Conservation (phyloP, 2,888 invertebrate species). For the Eupithecia abbreviata region DNA sequence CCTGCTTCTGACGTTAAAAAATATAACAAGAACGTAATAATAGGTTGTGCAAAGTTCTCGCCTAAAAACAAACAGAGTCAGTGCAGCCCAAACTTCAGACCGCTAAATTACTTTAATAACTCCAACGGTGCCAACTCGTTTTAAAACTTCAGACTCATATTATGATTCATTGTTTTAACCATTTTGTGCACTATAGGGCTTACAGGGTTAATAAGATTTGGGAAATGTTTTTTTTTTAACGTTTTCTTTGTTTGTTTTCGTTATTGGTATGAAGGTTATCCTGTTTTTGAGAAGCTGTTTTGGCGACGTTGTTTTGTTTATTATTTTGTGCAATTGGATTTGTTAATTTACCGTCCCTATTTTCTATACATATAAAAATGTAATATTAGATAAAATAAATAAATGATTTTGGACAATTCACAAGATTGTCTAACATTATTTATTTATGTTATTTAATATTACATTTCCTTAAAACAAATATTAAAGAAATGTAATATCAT, state of each 20-base stretch:
- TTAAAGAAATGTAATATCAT: too few relatives aligned
- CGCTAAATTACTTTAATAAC: conserved; percentile 78
- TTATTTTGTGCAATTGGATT: background rate
- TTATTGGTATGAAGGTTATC: background rate
- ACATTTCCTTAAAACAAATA: too few relatives aligned
- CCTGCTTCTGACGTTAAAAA: conserved; percentile 68
- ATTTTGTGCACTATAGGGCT: conserved; percentile 37
- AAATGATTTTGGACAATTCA: too few relatives aligned
- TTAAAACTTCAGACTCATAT: conserved; percentile 48
- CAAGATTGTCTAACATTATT: too few relatives aligned
- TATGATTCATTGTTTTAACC: conserved; percentile 55
- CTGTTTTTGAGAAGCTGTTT: conserved; percentile 7
- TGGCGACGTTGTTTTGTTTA: background rate
- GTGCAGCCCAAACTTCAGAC: conserved; percentile 66
- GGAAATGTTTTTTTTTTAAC: conserved; percentile 22
- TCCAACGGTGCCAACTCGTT: conserved; percentile 49
- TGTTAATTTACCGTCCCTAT: too few relatives aligned
- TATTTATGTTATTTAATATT: too few relatives aligned
- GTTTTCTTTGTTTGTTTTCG: conserved; percentile 21
- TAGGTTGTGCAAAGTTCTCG: conserved; percentile 81
- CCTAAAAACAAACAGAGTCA: conserved; percentile 82
- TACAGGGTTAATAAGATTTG: conserved; percentile 21
- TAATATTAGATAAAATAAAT: too few relatives aligned
- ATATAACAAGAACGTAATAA: conserved; percentile 79
- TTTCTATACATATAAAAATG: too few relatives aligned